A percentile compares a stretch with the other conserved stretches of the same genome.
Evolutionary conservation across 2,113 vertebrate genomes (phyloP).

Genomic region (Oenanthe melanoleuca): DNA sequence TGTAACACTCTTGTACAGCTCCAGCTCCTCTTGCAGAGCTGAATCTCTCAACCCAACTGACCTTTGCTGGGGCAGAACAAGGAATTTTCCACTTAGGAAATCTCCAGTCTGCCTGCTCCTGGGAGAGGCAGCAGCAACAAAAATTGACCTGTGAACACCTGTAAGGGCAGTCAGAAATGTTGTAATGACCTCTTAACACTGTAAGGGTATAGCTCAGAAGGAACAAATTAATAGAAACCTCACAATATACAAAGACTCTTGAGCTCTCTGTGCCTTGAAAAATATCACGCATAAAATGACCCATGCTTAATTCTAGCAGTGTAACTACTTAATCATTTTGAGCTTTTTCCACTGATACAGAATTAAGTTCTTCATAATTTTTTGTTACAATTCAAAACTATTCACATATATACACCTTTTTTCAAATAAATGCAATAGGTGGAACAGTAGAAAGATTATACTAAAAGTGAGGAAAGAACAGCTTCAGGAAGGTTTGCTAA

Average conservation of each 20-base stretch:
- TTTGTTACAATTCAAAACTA: constrained; percentile 35
- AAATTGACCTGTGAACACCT: not conserved
- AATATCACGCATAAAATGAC: not conserved
- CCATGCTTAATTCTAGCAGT: constrained; percentile 1
- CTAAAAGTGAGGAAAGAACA: not conserved
- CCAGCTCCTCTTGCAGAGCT: not conserved
- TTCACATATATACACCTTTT: constrained; percentile 62
- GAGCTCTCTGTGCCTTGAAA: constrained; percentile 11
- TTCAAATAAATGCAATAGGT: constrained; percentile 27
- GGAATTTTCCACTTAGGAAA: not conserved
- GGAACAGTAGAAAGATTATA: constrained; percentile 10
- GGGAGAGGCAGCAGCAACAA: not conserved
- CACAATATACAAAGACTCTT: not conserved
- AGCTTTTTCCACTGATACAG: constrained; percentile 10
- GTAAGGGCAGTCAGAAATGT: not conserved
- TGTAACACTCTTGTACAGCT: not conserved
- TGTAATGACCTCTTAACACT: not conserved
- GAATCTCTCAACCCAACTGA: not conserved
- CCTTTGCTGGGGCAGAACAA: not conserved
- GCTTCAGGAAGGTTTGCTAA: not conserved
- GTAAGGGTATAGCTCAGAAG: not conserved
- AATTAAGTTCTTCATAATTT: constrained; percentile 8
- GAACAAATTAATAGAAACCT: not conserved
- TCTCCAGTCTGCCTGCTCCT: not conserved
- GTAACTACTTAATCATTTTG: not conserved